Percentiles rank a stretch among this genome's conserved stretches.
Conservation (phyloP, 2,797 vertebrate species). For the Acipenser oxyrinchus region DNA sequence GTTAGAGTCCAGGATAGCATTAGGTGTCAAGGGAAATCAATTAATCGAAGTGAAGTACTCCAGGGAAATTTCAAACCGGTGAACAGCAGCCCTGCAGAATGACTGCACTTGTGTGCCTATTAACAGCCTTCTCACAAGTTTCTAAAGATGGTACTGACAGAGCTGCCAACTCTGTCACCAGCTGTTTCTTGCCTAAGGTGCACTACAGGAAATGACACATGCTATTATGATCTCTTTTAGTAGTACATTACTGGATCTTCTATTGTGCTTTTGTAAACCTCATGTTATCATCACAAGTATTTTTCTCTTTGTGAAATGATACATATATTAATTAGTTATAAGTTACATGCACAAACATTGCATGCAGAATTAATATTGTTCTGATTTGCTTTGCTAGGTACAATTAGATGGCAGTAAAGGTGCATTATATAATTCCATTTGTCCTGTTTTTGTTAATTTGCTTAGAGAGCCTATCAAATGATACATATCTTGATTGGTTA, state of each 20-base stretch:
- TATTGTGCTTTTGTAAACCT: slow-evolving; percentile 6
- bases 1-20: not conserved
- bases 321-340: too few relatives aligned
- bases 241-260: slow-evolving; percentile 8
- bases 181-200: slow-evolving; percentile 42
- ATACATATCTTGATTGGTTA: too few relatives aligned
- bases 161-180: slow-evolving; percentile 34
- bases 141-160: slow-evolving; percentile 23
- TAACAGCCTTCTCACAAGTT: slow-evolving; percentile 19
- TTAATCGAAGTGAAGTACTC: slow-evolving; percentile 35
- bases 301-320: too few relatives aligned
- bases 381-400: too few relatives aligned
- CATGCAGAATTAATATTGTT: too few relatives aligned
- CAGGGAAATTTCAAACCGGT: slow-evolving; percentile 26
- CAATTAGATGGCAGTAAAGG: too few relatives aligned
- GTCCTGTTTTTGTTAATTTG: too few relatives aligned
- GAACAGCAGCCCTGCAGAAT: not conserved
- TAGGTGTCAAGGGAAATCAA: slow-evolving; percentile 33
- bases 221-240: slow-evolving; percentile 32
- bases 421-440: too few relatives aligned
- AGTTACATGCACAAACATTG: too few relatives aligned
- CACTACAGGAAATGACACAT: slow-evolving; percentile 44
- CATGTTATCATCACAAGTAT: too few relatives aligned
- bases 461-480: too few relatives aligned
- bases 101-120: slow-evolving; percentile 18